Percentiles rank a stretch among this genome's conserved stretches.
phyloP scores from a whole-genome alignment of 2,797 vertebrate genomes.

The Poecilia picta region DNA sequence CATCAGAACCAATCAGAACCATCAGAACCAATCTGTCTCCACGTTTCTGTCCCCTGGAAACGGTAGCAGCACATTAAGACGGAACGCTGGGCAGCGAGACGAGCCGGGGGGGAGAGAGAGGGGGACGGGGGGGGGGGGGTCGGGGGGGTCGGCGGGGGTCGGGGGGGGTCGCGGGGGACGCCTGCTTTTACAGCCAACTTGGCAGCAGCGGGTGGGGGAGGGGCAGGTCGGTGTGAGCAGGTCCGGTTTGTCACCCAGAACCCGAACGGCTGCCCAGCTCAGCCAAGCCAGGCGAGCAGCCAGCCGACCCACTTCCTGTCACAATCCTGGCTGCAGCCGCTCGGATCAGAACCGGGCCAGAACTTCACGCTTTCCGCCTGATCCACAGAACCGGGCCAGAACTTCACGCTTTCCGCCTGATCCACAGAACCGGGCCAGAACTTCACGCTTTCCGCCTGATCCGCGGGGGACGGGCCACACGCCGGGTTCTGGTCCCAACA shows the following conservation, averaged over 20 bases:
- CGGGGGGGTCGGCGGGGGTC: too few species aligned
- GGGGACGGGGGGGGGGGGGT: slow-evolving; percentile 4
- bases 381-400: background rate
- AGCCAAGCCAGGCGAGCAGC: slow-evolving; percentile 32
- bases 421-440: background rate
- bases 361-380: background rate
- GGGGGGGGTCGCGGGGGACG: too few species aligned
- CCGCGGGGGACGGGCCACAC: too few species aligned
- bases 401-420: background rate
- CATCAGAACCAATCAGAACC: too few species aligned
- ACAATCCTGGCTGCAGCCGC: background rate
- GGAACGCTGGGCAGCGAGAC: slow-evolving; percentile 33
- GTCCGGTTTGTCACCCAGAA: slow-evolving; percentile 74
- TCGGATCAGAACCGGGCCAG: background rate
- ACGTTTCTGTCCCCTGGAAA: slow-evolving; percentile 19
- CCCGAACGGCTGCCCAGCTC: slow-evolving; percentile 39
- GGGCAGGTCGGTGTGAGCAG: slow-evolving; percentile 23
- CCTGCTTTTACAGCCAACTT: slow-evolving; percentile 63
- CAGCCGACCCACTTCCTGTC: slow-evolving; percentile 1
- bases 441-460: too few species aligned
- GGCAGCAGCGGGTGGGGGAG: slow-evolving; percentile 26
- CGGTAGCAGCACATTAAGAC: slow-evolving; percentile 34
- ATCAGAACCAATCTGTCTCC: background rate
- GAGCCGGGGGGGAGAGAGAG: slow-evolving; percentile 4
- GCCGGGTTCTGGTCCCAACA: too few species aligned